phyloP scores from a whole-genome alignment of 2,888 invertebrate genomes.

The Harpalus rufipes region DNA sequence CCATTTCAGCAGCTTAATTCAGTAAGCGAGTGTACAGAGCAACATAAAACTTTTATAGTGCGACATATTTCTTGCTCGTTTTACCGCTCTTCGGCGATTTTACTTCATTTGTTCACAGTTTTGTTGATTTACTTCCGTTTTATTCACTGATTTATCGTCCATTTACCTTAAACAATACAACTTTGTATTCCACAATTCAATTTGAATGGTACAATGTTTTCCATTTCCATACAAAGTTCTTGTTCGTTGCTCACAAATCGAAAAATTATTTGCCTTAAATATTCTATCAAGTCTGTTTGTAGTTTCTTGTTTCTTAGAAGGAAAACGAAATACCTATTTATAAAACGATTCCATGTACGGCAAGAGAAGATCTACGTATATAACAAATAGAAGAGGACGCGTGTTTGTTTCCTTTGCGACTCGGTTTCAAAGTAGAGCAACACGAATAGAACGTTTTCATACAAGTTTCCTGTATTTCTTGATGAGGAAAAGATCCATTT shows the following conservation, averaged over 20 bases:
- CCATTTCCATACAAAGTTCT: conserved; percentile 4
- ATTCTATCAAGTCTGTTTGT: conserved; percentile 30
- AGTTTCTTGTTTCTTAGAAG: conserved; percentile 15
- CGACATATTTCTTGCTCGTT: conserved; percentile 56
- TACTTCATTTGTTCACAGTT: conserved; percentile 61
- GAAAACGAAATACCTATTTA: conserved; percentile 26
- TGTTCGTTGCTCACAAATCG: conserved; percentile 31
- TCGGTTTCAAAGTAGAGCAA: neutral
- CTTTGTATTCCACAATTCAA: conserved; percentile 51
- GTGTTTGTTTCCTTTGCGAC: neutral
- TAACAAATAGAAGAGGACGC: conserved; percentile 1
- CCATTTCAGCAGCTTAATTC: conserved; percentile 21
- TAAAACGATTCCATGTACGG: conserved; percentile 23
- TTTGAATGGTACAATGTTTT: conserved; percentile 49
- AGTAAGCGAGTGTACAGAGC: conserved; percentile 1
- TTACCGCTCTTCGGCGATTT: conserved; percentile 56
- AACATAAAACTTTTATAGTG: conserved; percentile 61
- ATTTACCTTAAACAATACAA: conserved; percentile 50
- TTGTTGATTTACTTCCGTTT: conserved; percentile 56
- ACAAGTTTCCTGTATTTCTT: neutral
- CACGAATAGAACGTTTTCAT: neutral
- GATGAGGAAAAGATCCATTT: neutral
- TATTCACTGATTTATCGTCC: conserved; percentile 51
- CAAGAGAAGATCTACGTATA: conserved; percentile 38
- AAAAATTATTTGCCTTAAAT: conserved; percentile 37